Base-by-base conservation (phyloP, 2,113 vertebrate genomes). In the Dromas ardeola region DNA sequence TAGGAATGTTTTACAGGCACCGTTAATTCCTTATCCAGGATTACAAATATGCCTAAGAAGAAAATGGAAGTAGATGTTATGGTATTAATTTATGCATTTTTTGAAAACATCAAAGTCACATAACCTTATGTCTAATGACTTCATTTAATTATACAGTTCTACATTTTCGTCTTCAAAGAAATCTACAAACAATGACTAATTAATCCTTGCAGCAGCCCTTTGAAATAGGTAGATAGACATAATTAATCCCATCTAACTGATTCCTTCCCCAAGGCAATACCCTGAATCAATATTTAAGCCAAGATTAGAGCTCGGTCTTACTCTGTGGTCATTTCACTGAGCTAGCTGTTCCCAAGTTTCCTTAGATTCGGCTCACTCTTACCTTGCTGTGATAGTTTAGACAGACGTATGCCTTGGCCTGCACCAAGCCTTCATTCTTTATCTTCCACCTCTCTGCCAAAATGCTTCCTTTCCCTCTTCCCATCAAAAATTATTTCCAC, bases 161-260 rank as follows among this genome's bases (percentile, higher is more conserved):
- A 26, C 79, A 38, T 90, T 90, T 96, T 85, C 3, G 0, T 93
- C 85, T 91, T 93, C 90, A 88, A 93, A 95, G 86, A 90, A 74
- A 88, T 74, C 63, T 74, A 34, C 80, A 70, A 87, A 95, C 81
- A 91, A 91, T 92, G 83, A 63, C 55, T 90, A 84, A 95, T 89
- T 86, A 90, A 90, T 96, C 65, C 47, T 84, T 62, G 74, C 20
- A 76, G 47, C 56, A 55, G 43, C 42, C 25, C 80, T 95, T 93
- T 93, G 59, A 95, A 95, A 96, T 84, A 94, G 59, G 59, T 90
- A 90, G 67, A 66, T n/a, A 79, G 81, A 81, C 6, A 20, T 92
- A 78, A 86, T 89, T 92, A 91, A 86, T 85, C 76, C 65, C 34
- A 59, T 79, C 50, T 87, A 96, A 92, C 63, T 1, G 8, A 40